Evolutionary conservation across 2,797 vertebrate genomes (phyloP).

Genomic region (Sebastolobus altivelis): DNA sequence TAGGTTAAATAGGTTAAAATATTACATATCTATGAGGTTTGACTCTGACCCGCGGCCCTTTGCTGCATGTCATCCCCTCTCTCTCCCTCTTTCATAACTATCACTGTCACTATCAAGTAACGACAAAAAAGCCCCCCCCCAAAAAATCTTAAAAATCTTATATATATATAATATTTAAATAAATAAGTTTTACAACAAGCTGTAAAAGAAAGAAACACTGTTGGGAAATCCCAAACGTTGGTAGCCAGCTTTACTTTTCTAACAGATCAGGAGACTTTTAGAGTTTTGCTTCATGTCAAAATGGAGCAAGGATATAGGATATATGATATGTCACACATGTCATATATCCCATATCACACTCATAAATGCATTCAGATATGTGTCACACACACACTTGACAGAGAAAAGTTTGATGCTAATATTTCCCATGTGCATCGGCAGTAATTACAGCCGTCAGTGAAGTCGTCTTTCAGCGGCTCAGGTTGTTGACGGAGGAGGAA

Average conservation of each 20-base stretch:
- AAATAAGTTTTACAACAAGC: too few species aligned
- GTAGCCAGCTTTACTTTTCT: background rate
- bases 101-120: too few species aligned
- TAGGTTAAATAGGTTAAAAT: background rate
- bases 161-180: too few species aligned
- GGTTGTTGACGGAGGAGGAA: conserved; percentile 52
- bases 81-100: too few species aligned
- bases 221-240: background rate
- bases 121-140: too few species aligned
- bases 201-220: background rate
- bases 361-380: background rate
- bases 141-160: too few species aligned
- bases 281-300: background rate
- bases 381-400: conserved; percentile 1
- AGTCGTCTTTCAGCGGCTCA: conserved; percentile 53
- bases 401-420: conserved; percentile 30
- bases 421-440: conserved; percentile 34
- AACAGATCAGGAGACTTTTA: background rate
- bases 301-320: too few species aligned
- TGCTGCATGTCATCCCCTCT: too few species aligned
- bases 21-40: too few species aligned
- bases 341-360: background rate
- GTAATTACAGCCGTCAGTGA: conserved; percentile 48
- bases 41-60: too few species aligned
- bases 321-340: background rate